Conservation (phyloP, 2,888 invertebrate genomes). For the Nudaria mundana region DNA sequence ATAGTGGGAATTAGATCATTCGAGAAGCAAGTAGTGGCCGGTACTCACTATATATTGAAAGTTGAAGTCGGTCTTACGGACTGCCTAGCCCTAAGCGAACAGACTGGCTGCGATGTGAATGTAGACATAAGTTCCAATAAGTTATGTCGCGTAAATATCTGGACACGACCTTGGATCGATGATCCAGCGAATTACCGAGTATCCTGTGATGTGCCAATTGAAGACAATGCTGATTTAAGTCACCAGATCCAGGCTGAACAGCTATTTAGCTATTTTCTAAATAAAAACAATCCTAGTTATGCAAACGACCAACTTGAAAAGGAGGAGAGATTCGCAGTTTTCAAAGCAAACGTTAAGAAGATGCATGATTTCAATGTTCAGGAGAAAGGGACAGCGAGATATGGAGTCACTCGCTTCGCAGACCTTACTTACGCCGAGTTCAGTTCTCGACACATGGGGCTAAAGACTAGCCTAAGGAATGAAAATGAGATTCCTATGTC, state of each 20-base stretch:
- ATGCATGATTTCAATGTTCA: constrained; percentile 86
- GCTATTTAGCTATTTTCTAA: constrained; percentile 78
- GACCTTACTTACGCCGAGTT: constrained; percentile 90
- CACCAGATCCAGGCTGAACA: constrained; percentile 59
- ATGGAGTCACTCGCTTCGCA: constrained; percentile 92
- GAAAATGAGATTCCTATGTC: constrained; percentile 81
- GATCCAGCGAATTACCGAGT: constrained; percentile 63
- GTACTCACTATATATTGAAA: constrained; percentile 68
- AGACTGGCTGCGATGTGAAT: constrained; percentile 48
- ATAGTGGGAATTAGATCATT: constrained; percentile 64
- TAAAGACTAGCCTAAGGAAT: constrained; percentile 74
- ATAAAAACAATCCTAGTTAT: constrained; percentile 83
- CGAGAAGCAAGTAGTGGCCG: constrained; percentile 66
- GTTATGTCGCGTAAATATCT: constrained; percentile 67
- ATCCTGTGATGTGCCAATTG: constrained; percentile 59
- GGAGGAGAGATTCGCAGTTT: constrained; percentile 85
- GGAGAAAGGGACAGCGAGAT: constrained; percentile 92
- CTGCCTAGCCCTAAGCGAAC: constrained; percentile 57
- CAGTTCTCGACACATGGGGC: constrained; percentile 77
- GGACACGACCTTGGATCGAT: constrained; percentile 64
- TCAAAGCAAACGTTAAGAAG: constrained; percentile 87
- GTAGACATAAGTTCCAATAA: constrained; percentile 43
- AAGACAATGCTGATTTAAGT: constrained; percentile 44
- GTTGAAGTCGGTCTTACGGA: constrained; percentile 66
- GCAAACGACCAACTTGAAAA: constrained; percentile 79